A percentile compares a stretch with the other conserved stretches of the same genome.
Conservation (phyloP, 2,113 vertebrate species). For the Cacatua alba region DNA sequence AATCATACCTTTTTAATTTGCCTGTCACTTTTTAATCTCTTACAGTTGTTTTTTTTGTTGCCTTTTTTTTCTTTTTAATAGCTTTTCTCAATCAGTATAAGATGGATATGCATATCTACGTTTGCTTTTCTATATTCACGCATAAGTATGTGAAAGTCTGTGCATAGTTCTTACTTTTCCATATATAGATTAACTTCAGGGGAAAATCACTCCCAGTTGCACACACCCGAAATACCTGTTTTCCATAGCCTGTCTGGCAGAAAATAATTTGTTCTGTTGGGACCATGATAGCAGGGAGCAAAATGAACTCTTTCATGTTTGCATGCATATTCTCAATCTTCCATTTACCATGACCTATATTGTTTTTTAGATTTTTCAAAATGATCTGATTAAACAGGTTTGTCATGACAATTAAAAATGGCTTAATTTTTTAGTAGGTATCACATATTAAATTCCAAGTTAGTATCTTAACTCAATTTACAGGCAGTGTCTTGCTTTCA, state of each 20-base stretch:
- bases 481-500: not conserved
- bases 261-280: constrained; percentile 17
- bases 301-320: not conserved
- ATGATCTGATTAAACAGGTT: not conserved
- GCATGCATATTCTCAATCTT: not conserved
- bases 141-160: not conserved
- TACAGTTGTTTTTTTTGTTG: not conserved
- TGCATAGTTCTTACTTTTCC: not conserved
- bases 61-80: not conserved
- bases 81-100: not conserved
- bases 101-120: not conserved
- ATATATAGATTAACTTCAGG: constrained; percentile 4
- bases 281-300: not conserved
- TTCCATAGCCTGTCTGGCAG: constrained; percentile 31
- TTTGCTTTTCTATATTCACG: not conserved
- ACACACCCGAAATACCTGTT: not conserved
- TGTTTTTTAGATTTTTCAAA: not conserved
- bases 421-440: not conserved
- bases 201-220: constrained; percentile 16
- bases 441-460: not conserved
- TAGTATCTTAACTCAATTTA: not conserved
- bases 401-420: not conserved
- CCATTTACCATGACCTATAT: not conserved
- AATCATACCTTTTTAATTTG: not conserved
- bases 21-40: not conserved